Conservation (phyloP, 2,888 invertebrate species). For the Patella depressa region DNA sequence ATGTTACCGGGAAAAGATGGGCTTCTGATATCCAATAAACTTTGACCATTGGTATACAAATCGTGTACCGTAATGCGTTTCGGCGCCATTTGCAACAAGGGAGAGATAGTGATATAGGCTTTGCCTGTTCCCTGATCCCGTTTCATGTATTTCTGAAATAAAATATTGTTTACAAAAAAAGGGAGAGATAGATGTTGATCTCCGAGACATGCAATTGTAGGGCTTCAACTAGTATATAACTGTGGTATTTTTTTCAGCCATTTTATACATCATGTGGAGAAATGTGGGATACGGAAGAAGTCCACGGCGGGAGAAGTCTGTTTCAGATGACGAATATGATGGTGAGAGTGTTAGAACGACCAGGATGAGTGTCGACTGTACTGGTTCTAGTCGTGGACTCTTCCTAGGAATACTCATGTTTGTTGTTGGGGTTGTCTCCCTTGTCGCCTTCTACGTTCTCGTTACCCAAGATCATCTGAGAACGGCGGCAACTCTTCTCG, state of each 20-base stretch:
- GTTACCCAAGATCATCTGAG: slow-evolving; percentile 81
- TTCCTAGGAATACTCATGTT: slow-evolving; percentile 80
- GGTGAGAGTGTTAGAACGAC: slow-evolving; percentile 28
- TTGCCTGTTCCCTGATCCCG: no score
- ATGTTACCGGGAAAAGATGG: no score
- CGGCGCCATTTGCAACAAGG: no score
- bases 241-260: slow-evolving; percentile 72
- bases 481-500: slow-evolving; percentile 88
- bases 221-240: no score
- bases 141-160: no score
- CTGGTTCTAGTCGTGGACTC: slow-evolving; percentile 89
- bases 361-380: slow-evolving; percentile 81
- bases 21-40: no score
- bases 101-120: no score
- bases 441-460: slow-evolving; percentile 95
- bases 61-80: no score
- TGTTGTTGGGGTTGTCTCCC: slow-evolving; percentile 75
- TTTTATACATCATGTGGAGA: slow-evolving; percentile 95
- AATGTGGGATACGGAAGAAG: slow-evolving; percentile 76
- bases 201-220: no score
- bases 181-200: no score
- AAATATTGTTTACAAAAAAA: no score
- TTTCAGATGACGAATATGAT: slow-evolving; percentile 26
- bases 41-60: no score
- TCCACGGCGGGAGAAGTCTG: slow-evolving; percentile 1